Conservation (phyloP, 2,113 vertebrate genomes). For the Catagonus wagneri region DNA sequence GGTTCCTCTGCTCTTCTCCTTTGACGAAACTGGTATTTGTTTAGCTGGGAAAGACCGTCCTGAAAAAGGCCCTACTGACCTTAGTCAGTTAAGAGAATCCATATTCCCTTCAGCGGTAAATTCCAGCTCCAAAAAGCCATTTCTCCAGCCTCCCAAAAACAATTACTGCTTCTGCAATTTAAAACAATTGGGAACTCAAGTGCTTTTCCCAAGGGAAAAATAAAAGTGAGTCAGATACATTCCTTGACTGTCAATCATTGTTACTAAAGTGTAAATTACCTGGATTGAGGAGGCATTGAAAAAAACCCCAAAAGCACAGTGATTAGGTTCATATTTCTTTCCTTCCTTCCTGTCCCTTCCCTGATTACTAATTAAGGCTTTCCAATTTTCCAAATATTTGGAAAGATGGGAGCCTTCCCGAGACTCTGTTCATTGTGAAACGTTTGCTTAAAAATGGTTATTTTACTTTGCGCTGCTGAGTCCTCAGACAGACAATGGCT, state of each 20-base stretch:
- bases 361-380: constrained; percentile 69
- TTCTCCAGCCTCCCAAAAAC: constrained; percentile 61
- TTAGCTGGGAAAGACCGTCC: constrained; percentile 35
- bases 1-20: neutral
- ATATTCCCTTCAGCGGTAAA: constrained; percentile 27
- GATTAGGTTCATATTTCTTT: constrained; percentile 54
- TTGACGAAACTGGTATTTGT: constrained; percentile 6
- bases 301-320: constrained; percentile 16
- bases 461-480: constrained; percentile 41
- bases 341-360: neutral
- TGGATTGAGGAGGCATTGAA: constrained; percentile 56
- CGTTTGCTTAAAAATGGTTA: constrained; percentile 59
- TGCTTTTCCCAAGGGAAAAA: constrained; percentile 76
- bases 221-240: constrained; percentile 72
- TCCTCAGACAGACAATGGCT: neutral
- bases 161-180: constrained; percentile 73
- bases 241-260: constrained; percentile 77
- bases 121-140: constrained; percentile 39
- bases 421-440: constrained; percentile 28
- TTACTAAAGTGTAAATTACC: constrained; percentile 73
- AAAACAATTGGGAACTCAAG: constrained; percentile 73
- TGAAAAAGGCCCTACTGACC: constrained; percentile 35
- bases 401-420: constrained; percentile 17
- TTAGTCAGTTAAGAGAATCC: constrained; percentile 58
- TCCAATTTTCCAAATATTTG: constrained; percentile 69